These are phyloP conservation scores for Idaea straminata DNA, from an alignment of 2,888 invertebrate genomes.

Conservation along the genomic window DNA sequence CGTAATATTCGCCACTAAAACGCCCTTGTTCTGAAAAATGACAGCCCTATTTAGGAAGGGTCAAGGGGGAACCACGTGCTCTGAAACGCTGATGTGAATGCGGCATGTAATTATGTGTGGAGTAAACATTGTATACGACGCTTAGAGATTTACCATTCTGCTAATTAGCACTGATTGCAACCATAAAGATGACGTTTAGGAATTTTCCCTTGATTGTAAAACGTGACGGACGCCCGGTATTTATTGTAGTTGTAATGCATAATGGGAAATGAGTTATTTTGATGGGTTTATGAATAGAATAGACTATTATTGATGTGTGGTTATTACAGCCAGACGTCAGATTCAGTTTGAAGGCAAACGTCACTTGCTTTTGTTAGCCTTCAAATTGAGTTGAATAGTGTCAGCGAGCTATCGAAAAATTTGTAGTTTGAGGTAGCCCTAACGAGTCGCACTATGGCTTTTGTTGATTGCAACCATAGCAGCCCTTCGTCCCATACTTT, in stretches of 20 bases:
- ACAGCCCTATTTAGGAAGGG: constrained; percentile 32
- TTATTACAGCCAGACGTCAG: too few species aligned
- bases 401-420: too few species aligned
- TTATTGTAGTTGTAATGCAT: not conserved
- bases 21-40: constrained; percentile 5
- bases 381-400: not conserved
- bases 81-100: constrained; percentile 62
- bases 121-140: constrained; percentile 37
- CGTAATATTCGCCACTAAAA: not conserved
- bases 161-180: constrained; percentile 35
- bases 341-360: too few species aligned
- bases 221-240: not conserved
- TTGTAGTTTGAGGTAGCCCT: too few species aligned
- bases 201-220: constrained; percentile 1
- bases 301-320: not conserved
- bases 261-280: not conserved
- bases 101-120: constrained; percentile 48
- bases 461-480: too few species aligned
- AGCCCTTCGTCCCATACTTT: too few species aligned
- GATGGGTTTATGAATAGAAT: not conserved
- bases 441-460: too few species aligned
- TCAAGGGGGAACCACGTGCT: constrained; percentile 57
- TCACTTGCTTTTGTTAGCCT: not conserved
- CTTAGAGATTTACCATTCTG: constrained; percentile 33
- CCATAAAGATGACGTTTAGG: constrained; percentile 2